phyloP scores from a whole-genome alignment of 23 tunicate species.

The Halocynthia roretzi region DNA sequence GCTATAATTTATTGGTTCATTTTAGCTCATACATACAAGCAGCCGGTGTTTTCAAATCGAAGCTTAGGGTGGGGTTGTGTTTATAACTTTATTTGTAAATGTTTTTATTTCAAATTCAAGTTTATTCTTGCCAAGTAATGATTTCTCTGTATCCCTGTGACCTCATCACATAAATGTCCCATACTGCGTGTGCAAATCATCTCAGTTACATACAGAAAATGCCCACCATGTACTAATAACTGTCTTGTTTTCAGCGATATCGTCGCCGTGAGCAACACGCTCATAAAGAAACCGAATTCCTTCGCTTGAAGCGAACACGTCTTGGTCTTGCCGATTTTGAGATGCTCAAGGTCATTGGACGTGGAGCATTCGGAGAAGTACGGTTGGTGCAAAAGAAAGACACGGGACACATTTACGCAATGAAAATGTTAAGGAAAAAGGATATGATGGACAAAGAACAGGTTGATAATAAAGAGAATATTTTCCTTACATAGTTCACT shows the following conservation, averaged over 20 bases:
- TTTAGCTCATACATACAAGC: no score
- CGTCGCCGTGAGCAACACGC: slow-evolving; percentile 71
- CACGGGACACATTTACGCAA: slow-evolving; percentile 98
- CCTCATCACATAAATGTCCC: no score
- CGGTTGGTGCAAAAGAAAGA: slow-evolving; percentile 94
- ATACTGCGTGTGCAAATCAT: no score
- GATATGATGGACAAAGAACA: slow-evolving; percentile 99
- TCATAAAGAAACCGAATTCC: slow-evolving; percentile 92
- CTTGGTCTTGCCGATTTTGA: slow-evolving; percentile 97
- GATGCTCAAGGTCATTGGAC: slow-evolving; percentile 92
- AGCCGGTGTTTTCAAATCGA: no score
- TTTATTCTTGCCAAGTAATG: no score
- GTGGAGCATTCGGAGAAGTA: slow-evolving; percentile 99
- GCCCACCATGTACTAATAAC: no score
- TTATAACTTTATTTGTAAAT: no score
- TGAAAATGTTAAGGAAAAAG: slow-evolving; percentile 93
- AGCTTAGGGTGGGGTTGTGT: no score
- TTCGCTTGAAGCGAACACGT: slow-evolving; percentile 91
- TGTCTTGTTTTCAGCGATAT: slow-evolving; percentile 48
- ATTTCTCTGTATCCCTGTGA: no score
- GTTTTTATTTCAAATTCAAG: no score
- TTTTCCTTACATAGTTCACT: not conserved
- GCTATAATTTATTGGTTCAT: no score
- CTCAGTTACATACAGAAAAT: no score
- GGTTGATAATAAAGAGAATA: slow-evolving; percentile 25